Evolutionary conservation across 2,797 vertebrate genomes (phyloP).

Genomic region (Stomatorhinus walkeri): DNA sequence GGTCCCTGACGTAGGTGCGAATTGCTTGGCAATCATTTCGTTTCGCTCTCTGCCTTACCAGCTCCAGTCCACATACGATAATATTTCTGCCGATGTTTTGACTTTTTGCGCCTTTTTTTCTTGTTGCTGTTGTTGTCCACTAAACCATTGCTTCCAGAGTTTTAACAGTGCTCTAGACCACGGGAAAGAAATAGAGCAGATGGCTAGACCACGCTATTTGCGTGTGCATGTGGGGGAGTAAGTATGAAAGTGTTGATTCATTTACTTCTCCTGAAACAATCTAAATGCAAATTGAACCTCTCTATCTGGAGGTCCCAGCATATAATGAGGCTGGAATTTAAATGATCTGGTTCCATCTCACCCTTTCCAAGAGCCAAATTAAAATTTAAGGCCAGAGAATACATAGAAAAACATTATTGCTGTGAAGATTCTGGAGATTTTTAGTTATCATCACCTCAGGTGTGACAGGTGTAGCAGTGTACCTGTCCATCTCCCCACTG

Average conservation of each 20-base stretch:
- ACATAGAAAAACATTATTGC: constrained; percentile 33
- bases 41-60: background rate
- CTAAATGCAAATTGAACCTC: constrained; percentile 73
- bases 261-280: constrained; percentile 71
- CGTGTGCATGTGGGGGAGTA: constrained; percentile 27
- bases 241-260: constrained; percentile 60
- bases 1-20: background rate
- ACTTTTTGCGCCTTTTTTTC: background rate
- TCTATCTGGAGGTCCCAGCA: constrained; percentile 66
- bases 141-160: background rate
- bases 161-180: constrained; percentile 10
- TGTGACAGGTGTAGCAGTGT: background rate
- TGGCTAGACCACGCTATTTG: background rate
- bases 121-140: background rate
- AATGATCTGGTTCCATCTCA: constrained; percentile 62
- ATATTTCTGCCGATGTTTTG: background rate
- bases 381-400: constrained; percentile 51
- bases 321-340: constrained; percentile 67
- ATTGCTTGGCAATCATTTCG: background rate
- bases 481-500: background rate
- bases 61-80: background rate
- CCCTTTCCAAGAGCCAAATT: constrained; percentile 54
- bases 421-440: background rate
- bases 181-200: background rate
- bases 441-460: background rate